Conservation (phyloP, 92 coral and sea anemone species). For the Epizoanthus ramosus region DNA sequence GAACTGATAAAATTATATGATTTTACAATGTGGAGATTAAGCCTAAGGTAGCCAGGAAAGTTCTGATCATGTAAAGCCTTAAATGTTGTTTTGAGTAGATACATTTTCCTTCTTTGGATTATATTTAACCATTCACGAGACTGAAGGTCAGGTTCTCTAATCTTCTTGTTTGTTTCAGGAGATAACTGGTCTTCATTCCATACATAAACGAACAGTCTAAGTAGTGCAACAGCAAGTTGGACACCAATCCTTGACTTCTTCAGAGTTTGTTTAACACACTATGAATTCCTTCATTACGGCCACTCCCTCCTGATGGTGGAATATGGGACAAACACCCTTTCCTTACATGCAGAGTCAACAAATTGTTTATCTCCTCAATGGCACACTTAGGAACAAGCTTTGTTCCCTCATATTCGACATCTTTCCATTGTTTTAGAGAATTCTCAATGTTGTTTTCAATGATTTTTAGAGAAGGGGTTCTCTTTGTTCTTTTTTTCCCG, state of each 20-base stretch:
- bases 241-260: slow-evolving; percentile 59
- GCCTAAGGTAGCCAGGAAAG: too few species aligned
- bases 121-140: too few species aligned
- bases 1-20: too few species aligned
- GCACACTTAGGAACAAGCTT: slow-evolving; percentile 40
- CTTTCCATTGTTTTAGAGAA: slow-evolving; percentile 55
- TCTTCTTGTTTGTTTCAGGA: slow-evolving; percentile 44
- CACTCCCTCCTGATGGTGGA: slow-evolving; percentile 50
- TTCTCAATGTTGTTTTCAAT: slow-evolving; percentile 34
- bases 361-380: slow-evolving; percentile 46
- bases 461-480: slow-evolving; percentile 41
- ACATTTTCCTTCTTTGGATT: too few species aligned
- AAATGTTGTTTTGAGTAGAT: too few species aligned
- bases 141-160: too few species aligned
- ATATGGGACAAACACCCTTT: slow-evolving; percentile 57
- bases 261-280: slow-evolving; percentile 41
- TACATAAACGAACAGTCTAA: slow-evolving; percentile 56
- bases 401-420: slow-evolving; percentile 34
- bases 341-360: slow-evolving; percentile 43
- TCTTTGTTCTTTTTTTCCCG: slow-evolving; percentile 41
- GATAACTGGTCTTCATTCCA: slow-evolving; percentile 53
- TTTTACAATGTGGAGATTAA: too few species aligned
- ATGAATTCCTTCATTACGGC: slow-evolving; percentile 55
- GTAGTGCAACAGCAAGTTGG: slow-evolving; percentile 58
- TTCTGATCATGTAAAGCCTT: too few species aligned